Conservation (phyloP, 2,113 vertebrate genomes). For the Cyprinodon tularosa region DNA sequence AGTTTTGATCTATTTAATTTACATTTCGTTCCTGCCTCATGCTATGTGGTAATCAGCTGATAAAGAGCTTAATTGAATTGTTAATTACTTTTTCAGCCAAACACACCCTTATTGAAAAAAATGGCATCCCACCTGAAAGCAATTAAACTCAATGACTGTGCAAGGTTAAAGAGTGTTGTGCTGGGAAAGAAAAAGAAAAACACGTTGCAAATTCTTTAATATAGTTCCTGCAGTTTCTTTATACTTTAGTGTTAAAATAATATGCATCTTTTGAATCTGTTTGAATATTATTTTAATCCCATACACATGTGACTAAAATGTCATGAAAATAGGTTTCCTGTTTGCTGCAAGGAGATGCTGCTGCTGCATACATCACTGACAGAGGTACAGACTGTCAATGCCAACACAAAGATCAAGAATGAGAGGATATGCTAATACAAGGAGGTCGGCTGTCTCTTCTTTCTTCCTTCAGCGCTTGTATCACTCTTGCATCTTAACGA, state of each 20-base stretch:
- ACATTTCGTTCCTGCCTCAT: not conserved
- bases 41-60: not conserved
- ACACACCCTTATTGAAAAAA: not conserved
- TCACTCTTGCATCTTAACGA: not conserved
- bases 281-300: constrained; percentile 9
- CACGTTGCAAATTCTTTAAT: not conserved
- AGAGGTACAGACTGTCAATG: constrained; percentile 11
- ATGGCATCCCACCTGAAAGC: not conserved
- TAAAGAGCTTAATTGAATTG: not conserved
- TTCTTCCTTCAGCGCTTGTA: not conserved
- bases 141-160: not conserved
- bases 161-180: not conserved
- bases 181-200: not conserved
- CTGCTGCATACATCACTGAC: constrained; percentile 5
- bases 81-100: not conserved
- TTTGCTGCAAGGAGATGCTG: not conserved
- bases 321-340: constrained; percentile 26
- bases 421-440: constrained; percentile 2
- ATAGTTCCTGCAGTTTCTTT: not conserved
- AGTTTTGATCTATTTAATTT: not conserved
- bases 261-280: constrained; percentile 8
- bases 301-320: constrained; percentile 14
- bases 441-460: not conserved
- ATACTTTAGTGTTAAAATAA: not conserved
- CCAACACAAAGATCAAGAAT: not conserved